Evolutionary conservation across 2,888 invertebrate genomes (phyloP).

Genomic region (Torymus auratus): DNA sequence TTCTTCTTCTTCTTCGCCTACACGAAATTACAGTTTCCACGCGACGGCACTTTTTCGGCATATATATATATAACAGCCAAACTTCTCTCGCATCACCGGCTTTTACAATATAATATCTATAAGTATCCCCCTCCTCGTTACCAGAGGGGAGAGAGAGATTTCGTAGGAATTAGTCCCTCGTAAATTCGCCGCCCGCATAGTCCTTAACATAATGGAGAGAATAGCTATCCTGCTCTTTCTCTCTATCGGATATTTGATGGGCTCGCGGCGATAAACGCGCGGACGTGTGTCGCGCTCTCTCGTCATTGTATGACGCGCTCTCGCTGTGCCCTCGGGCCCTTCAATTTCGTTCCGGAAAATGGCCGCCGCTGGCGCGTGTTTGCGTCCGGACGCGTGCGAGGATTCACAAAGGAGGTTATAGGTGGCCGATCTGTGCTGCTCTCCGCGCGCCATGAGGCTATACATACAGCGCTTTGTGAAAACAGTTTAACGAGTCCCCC

Average conservation of each 20-base stretch:
- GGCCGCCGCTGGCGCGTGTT: slow-evolving; percentile 55
- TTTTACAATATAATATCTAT: background rate
- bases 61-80: background rate
- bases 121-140: background rate
- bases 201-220: slow-evolving; percentile 42
- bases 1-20: too few relatives aligned
- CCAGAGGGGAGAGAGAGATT: slow-evolving; percentile 49
- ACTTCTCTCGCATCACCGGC: background rate
- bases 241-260: slow-evolving; percentile 29
- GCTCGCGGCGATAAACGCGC: slow-evolving; percentile 33
- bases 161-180: slow-evolving; percentile 53
- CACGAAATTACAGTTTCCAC: slow-evolving; percentile 15
- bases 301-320: slow-evolving; percentile 26
- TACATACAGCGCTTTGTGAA: slow-evolving; percentile 49
- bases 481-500: slow-evolving; percentile 50
- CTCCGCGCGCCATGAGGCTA: too few relatives aligned
- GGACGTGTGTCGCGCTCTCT: background rate
- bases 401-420: slow-evolving; percentile 48
- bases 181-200: slow-evolving; percentile 46
- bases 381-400: slow-evolving; percentile 34
- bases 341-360: slow-evolving; percentile 65
- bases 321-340: slow-evolving; percentile 60
- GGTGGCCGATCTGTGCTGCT: background rate
- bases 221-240: background rate
- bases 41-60: slow-evolving; percentile 1